Conservation (phyloP, 2,888 invertebrate species). For the Microdon myrmicae region DNA sequence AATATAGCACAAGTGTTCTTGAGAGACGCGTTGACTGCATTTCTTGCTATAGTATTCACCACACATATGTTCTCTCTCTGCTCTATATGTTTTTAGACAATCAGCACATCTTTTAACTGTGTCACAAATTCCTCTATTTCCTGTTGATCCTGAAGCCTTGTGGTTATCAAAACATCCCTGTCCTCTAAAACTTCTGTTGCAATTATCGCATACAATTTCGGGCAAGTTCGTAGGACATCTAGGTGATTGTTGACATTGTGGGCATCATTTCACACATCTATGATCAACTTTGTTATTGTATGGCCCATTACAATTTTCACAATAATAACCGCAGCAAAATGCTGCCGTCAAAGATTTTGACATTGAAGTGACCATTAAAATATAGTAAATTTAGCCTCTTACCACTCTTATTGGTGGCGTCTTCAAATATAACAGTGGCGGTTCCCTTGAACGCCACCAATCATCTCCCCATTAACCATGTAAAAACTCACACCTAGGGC, state of each 20-base stretch:
- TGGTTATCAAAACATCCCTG: constrained; percentile 8
- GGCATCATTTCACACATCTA: background rate
- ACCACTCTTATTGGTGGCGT: background rate
- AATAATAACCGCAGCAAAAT: constrained; percentile 12
- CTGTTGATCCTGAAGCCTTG: constrained; percentile 1
- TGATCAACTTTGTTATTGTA: constrained; percentile 1
- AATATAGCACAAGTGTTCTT: constrained; percentile 2
- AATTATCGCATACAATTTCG: background rate
- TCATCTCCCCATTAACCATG: too few relatives aligned
- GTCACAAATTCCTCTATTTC: constrained; percentile 2
- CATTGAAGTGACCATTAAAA: constrained; percentile 1
- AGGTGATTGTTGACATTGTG: constrained; percentile 2
- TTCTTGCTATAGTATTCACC: constrained; percentile 4
- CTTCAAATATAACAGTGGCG: background rate
- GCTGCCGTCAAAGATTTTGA: constrained; percentile 1
- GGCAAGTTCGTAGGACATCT: background rate
- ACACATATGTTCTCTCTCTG: background rate
- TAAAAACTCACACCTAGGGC: too few relatives aligned
- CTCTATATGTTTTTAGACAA: constrained; percentile 6
- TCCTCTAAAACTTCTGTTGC: constrained; percentile 4
- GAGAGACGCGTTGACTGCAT: background rate
- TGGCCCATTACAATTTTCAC: background rate
- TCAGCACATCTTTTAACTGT: constrained; percentile 2
- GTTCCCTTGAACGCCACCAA: background rate
- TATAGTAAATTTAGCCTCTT: background rate